Evolutionary conservation across 2,113 vertebrate genomes (phyloP), one percentile per base, ranked within the genome.

Genomic region (Puffinus mauretanicus): DNA sequence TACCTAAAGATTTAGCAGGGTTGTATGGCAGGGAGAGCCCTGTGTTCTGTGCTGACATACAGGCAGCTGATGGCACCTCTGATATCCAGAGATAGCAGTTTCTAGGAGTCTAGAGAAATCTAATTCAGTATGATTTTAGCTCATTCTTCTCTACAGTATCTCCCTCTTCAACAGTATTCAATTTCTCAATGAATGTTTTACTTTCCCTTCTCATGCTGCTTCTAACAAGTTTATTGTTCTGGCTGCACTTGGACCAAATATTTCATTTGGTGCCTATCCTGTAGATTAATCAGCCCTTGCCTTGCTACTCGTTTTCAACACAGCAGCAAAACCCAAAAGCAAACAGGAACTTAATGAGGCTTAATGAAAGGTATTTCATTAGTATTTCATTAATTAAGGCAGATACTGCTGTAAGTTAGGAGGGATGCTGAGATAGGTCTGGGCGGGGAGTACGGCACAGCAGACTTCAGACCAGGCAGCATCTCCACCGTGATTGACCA

Each of bases 401-500:
- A 67, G 44, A 27, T 20, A 52, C 2, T 21, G 22, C 19, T 25
- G 22, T 27, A 27, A 57, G 18, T 19, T n/a, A 51, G 71, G 38
- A 47, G 18, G 0, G 5, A 7, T 2, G 7, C 1, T 32, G 81
- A 24, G 47, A 5, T 14, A 4, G 13, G 10, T 10, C 42, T 22
- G 30, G 55, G 24, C 36, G n/a, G 25, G 54, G 10, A 55, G 11
- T 3, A 1, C 13, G 13, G 47, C 40, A 22, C 16, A 26, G 32
- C 15, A 16, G 49, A 8, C 27, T 5, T 3, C 20, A 30, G 29
- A 3, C 12, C 47, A 34, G 65, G 64, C 22, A 40, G 36, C 44
- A n/a, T 0, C 24, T 77, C 66, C 6, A 0, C 5, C 0, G 21
- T 16, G 46, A 52, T 0, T 11, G 34, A 47, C 13, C 16, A 1